A percentile compares a stretch with the other conserved stretches of the same genome.
Conservation (phyloP, 2,888 invertebrate genomes). For the Ormyrus nitidulus region DNA sequence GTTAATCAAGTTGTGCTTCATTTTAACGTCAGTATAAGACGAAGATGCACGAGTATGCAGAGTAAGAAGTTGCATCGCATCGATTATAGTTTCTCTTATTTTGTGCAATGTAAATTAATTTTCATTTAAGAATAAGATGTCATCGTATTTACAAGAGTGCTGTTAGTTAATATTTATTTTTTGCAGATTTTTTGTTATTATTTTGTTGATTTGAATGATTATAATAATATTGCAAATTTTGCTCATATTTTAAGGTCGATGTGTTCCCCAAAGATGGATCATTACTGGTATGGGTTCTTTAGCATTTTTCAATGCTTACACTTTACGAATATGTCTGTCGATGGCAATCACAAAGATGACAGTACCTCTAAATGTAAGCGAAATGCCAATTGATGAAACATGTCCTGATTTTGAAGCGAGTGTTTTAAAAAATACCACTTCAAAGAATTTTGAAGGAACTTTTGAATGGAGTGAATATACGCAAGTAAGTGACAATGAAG, state of each 20-base stretch:
- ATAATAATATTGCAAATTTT: not conserved
- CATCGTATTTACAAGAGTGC: constrained; percentile 7
- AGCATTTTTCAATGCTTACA: constrained; percentile 83
- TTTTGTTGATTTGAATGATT: not conserved
- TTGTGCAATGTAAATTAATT: not conserved
- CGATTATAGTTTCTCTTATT: not conserved
- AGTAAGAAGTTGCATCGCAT: not conserved
- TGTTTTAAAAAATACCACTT: not conserved
- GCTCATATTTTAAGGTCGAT: constrained; percentile 19
- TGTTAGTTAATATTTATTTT: constrained; percentile 11
- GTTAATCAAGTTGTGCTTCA: no score
- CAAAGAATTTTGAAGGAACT: constrained; percentile 21
- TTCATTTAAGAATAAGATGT: not conserved
- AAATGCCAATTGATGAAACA: constrained; percentile 31
- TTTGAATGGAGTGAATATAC: constrained; percentile 61
- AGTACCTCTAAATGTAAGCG: constrained; percentile 41
- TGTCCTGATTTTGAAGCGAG: constrained; percentile 8
- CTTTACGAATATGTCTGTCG: constrained; percentile 82
- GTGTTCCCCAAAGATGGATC: constrained; percentile 55
- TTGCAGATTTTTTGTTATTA: not conserved
- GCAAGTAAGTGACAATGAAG: constrained; percentile 49
- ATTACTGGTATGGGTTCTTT: constrained; percentile 79
- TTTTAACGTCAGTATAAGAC: no score
- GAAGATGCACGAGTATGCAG: no score
- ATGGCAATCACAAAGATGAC: constrained; percentile 83